Base-by-base conservation (phyloP, 2,113 vertebrate species). In the Phaethornis superciliosus region DNA sequence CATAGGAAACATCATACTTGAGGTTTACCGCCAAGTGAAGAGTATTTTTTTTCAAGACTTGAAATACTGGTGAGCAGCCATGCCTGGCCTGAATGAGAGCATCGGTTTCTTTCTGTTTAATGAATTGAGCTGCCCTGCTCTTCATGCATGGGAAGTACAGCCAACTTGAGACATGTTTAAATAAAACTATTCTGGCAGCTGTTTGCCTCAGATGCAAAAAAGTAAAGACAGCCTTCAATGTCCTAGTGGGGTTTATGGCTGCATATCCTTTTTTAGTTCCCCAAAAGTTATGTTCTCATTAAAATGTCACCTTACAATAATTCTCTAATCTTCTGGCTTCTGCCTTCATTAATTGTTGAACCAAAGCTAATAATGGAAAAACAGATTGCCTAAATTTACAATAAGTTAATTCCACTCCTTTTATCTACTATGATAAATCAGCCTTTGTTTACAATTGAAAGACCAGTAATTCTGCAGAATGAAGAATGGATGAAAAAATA, bases 301-400 rank as follows among this genome's bases (percentile, higher is more conserved):
- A 37, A 92, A 96, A 95, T 91, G 85, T 71, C 89, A 96, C 67
- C 91, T 91, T 58, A 91, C 81, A 89, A 90, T 85, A 80, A 91
- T 85, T 58, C 69, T 81, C 44, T 84, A 71, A 90, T 44, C 83
- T 67, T 75, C 49, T 56, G 69, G 33, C 26, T 89, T 90, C 65
- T 95, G 84, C 86, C 49, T 95, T 94, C 79, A 81, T 81, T 96
- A 94, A 87, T 62, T 80, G 84, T 51, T 87, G 47, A 95, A 89
- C 89, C 87, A 90, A 69, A 93, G 63, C 20, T 89, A 52, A 35
- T 52, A 37, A 94, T 46, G 32, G 88, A 96, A 89, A 96, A 97
- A 95, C n/a, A 83, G 78, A 93, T 85, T 93, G 88, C 42, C 65
- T 56, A 72, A 91, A 95, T 91, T 95, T 96, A 89, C 17, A 21